Evolutionary conservation across 2,888 invertebrate genomes (phyloP), one percentile per base, ranked within the genome.

Genomic region (Pecten maximus): DNA sequence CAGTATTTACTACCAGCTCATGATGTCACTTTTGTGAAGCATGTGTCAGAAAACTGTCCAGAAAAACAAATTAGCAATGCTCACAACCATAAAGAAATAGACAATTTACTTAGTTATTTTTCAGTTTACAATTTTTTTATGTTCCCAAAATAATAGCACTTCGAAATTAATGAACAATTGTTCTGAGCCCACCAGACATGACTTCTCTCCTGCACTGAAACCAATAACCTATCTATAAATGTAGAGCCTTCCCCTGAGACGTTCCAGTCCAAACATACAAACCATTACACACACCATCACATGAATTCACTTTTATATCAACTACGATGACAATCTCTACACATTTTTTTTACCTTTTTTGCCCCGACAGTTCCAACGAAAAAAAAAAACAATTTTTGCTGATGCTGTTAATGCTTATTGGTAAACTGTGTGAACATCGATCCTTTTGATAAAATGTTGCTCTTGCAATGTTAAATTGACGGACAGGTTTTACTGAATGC

Each of bases 141-240:
- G 35, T 35, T 28, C 28, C 74, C 74, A 74, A 74, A 74, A 74
- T 74, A 74, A 35, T 35, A 74, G 74, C 74, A 74, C 74, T 74
- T 74, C 35, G 74, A 74, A 74, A 74, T 74, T 35, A 74, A 74
- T 74, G 74, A 74, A 74, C 10, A 35, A 35, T 74, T 74, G 74
- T 74, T 74, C 8, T 10, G 74, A 74, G 74, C 74, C 10, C 74
- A 74, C 8, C 74, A 74, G 74, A 35, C 74, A 35, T 35, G 35
- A 10, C 35, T 74, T 8, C 3, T 74, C 35, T 35, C 74, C 74
- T 35, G 16, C 12, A 28, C 6, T 0, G 12, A 74, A 35, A 74
- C 35, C 74, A 74, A 74, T 74, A 74, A 35, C 35, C 35, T 74
- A 74, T 74, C 74, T 28, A 74, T 74, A 74, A 35, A 74, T 74